These are phyloP conservation scores for Eptatretus atami DNA, from an alignment of 2,797 vertebrate species.

Conservation along the genomic window DNA sequence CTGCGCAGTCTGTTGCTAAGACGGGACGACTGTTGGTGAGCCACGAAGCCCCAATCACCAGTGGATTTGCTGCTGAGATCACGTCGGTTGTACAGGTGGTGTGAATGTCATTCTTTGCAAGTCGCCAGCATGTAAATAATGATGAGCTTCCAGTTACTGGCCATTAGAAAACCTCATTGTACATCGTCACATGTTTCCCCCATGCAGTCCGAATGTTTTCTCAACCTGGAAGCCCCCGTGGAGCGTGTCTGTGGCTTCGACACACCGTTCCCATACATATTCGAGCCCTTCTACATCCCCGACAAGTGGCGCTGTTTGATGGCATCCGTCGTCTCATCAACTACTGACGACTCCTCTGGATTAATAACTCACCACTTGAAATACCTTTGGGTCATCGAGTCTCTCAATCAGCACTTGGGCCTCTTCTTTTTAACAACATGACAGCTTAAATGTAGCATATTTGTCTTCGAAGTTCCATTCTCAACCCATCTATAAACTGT, in stretches of 20 bases:
- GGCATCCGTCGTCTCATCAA: constrained; percentile 75
- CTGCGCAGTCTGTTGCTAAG: constrained; percentile 54
- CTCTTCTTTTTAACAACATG: no score
- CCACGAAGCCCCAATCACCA: constrained; percentile 75
- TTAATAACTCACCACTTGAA: no score
- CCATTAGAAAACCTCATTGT: background rate
- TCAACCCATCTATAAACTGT: no score
- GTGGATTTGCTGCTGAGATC: constrained; percentile 85
- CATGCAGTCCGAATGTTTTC: constrained; percentile 69
- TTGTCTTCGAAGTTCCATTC: no score
- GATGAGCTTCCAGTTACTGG: background rate
- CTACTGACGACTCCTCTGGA: constrained; percentile 22
- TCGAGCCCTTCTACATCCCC: constrained; percentile 92
- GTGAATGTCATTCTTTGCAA: constrained; percentile 6
- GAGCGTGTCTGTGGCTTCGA: constrained; percentile 78
- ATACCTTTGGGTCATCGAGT: no score
- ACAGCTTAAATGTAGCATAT: no score
- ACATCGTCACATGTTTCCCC: constrained; percentile 2
- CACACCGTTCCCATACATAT: constrained; percentile 85
- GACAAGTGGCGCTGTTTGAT: constrained; percentile 97
- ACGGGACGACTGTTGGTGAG: constrained; percentile 68
- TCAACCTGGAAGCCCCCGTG: constrained; percentile 83
- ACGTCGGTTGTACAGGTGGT: constrained; percentile 71
- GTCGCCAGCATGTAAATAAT: background rate
- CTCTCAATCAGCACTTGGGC: no score